Evolutionary conservation across 2,797 vertebrate species (phyloP), one percentile per base, ranked within the genome.

Genomic region (Helarctos malayanus): DNA sequence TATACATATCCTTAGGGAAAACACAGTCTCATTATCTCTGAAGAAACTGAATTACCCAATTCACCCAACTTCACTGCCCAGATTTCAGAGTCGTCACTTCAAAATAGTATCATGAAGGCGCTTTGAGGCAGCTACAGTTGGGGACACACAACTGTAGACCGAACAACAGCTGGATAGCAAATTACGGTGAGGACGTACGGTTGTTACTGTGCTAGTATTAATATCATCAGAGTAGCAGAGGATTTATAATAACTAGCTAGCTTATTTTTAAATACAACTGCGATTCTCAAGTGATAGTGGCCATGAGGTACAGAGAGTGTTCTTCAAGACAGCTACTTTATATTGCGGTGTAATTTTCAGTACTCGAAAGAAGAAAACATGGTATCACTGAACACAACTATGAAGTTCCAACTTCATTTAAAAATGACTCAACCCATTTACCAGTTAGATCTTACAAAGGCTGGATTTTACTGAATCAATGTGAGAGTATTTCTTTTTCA

Each of bases 1-100:
- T 76, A 32, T 97, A 97, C 95, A 98, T 97, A 98, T 97, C 93
- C 97, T 98, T 98, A 97, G 57, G 94, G 92, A 97, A 98, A 97
- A 96, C 90, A 98, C 95, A 98, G 95, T 96, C 81, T 98, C 71
- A 97, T 96, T 98, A 98, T 95, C 84, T 98, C 97, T 92, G 98
- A 98, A 97, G 97, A 98, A 98, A 97, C 97, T 82, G 97, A 97
- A 94, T 95, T 97, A 98, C 63, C 94, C n/a, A 79, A 95, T 96
- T 97, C 78, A 88, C 41, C 88, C 95, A 92, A 96, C 91, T 78
- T 86, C 86, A 96, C 76, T 96, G 86, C 79, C 92, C 59, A 87
- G 47, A 95, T 97, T 97, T 95, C 82, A 96, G 93, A 85, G 86
- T 29, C 82, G 94, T 92, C 61, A 38, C 57, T 97, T 94, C 56